phyloP scores from a whole-genome alignment of 2,888 invertebrate genomes.

The Agrochola circellaris region DNA sequence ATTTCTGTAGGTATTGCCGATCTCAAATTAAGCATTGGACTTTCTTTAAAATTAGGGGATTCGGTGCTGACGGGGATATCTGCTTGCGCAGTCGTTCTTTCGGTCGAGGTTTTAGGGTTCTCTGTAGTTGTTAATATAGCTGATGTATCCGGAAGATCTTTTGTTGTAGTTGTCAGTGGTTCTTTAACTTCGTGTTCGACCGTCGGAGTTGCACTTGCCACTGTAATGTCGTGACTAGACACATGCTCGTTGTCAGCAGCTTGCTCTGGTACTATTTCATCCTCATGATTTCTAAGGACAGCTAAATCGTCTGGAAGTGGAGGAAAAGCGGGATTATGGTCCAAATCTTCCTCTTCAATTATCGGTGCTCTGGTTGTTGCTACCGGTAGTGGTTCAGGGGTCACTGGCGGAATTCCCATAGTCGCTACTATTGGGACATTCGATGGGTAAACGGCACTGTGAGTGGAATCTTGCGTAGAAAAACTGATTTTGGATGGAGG shows the following conservation, averaged over 20 bases:
- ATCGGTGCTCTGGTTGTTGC: constrained; percentile 79
- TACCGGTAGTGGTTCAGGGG: constrained; percentile 68
- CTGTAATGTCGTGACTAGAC: constrained; percentile 73
- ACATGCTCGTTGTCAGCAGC: constrained; percentile 74
- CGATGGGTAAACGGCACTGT: constrained; percentile 80
- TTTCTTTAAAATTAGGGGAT: constrained; percentile 73
- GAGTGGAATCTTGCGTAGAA: constrained; percentile 82
- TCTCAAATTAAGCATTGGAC: constrained; percentile 81
- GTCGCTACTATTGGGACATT: constrained; percentile 77
- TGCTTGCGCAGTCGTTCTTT: constrained; percentile 63
- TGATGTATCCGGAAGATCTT: constrained; percentile 68
- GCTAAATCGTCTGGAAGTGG: constrained; percentile 87
- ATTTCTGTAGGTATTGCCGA: constrained; percentile 85
- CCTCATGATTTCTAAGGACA: constrained; percentile 83
- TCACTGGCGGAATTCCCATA: constrained; percentile 74
- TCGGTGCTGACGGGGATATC: constrained; percentile 66
- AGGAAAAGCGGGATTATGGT: constrained; percentile 88
- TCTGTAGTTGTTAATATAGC: constrained; percentile 69
- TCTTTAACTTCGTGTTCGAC: constrained; percentile 67
- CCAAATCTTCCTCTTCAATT: constrained; percentile 86
- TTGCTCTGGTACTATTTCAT: constrained; percentile 82
- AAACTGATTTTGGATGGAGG: constrained; percentile 85
- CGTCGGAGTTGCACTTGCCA: constrained; percentile 70
- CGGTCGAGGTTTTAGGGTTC: constrained; percentile 65
- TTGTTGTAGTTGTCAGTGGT: constrained; percentile 69